Conservation (phyloP, 30 jellyfish, hydroid and myxozoan genomes). For the Morbakka virulenta region DNA sequence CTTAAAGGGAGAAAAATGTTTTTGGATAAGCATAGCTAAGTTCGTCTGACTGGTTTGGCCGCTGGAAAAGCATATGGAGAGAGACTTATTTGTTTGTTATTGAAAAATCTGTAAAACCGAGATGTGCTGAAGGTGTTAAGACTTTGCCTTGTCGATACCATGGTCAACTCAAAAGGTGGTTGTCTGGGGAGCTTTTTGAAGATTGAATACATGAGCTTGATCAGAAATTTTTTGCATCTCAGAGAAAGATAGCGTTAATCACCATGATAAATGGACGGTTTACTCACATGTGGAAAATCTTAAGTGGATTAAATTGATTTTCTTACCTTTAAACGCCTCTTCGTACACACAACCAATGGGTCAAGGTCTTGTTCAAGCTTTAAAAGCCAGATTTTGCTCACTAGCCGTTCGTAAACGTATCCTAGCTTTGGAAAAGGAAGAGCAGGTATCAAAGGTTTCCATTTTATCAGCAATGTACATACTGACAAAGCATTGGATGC, state of each 20-base stretch:
- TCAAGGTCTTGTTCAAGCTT: slow-evolving; percentile 44
- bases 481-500: slow-evolving; percentile 50
- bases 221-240: slow-evolving; percentile 20
- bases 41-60: slow-evolving; percentile 39
- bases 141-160: background rate
- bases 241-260: slow-evolving; percentile 45
- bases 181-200: slow-evolving; percentile 20
- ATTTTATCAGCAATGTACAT: slow-evolving; percentile 24
- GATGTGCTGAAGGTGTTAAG: background rate
- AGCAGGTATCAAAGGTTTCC: slow-evolving; percentile 31
- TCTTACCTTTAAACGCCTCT: slow-evolving; percentile 63
- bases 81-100: background rate
- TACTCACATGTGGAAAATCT: slow-evolving; percentile 50
- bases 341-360: slow-evolving; percentile 66
- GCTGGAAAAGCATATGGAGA: slow-evolving; percentile 48
- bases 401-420: slow-evolving; percentile 37
- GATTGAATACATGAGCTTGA: too few species aligned
- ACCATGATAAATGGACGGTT: slow-evolving; percentile 58
- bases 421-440: slow-evolving; percentile 42
- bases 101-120: background rate
- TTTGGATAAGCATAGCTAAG: slow-evolving; percentile 26
- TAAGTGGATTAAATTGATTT: too few species aligned
- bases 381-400: slow-evolving; percentile 34
- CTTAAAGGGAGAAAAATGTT: slow-evolving; percentile 20
- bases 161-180: background rate